Evolutionary conservation across 2,113 vertebrate species (phyloP).

Genomic region (Condylura cristata): DNA sequence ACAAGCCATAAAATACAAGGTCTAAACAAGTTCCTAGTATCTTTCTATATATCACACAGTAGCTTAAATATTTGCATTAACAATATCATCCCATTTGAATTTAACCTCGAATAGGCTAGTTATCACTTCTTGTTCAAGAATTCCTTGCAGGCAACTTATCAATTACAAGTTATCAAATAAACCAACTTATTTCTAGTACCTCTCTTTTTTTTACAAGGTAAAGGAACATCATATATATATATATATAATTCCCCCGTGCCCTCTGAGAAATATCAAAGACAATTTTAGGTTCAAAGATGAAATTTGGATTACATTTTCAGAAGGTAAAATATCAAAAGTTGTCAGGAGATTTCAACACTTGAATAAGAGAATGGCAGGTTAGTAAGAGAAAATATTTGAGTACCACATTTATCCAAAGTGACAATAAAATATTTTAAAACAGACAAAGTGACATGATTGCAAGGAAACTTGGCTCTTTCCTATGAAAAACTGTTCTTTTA

Average conservation of each 20-base stretch:
- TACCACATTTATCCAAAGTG: background rate
- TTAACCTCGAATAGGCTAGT: background rate
- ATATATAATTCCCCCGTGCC: background rate
- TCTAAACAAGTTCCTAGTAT: background rate
- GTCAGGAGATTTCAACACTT: background rate
- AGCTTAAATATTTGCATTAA: background rate
- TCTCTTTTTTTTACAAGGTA: background rate
- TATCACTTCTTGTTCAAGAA: background rate
- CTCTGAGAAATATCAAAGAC: background rate
- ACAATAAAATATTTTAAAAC: background rate
- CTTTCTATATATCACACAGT: background rate
- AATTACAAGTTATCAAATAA: background rate
- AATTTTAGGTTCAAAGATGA: background rate
- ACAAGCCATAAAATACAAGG: background rate
- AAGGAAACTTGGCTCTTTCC: background rate
- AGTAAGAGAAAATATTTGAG: background rate
- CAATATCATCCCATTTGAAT: background rate
- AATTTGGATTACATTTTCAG: background rate
- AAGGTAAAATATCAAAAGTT: background rate
- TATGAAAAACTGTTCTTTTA: background rate
- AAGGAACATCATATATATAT: background rate
- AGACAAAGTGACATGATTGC: background rate
- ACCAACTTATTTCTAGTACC: background rate
- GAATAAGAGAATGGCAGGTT: background rate
- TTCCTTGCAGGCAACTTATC: background rate